Evolutionary conservation across 1,140 invertebrate genomes (phyloP), one percentile per base, ranked within the genome.

Genomic region (Lasioglossum baleicum): DNA sequence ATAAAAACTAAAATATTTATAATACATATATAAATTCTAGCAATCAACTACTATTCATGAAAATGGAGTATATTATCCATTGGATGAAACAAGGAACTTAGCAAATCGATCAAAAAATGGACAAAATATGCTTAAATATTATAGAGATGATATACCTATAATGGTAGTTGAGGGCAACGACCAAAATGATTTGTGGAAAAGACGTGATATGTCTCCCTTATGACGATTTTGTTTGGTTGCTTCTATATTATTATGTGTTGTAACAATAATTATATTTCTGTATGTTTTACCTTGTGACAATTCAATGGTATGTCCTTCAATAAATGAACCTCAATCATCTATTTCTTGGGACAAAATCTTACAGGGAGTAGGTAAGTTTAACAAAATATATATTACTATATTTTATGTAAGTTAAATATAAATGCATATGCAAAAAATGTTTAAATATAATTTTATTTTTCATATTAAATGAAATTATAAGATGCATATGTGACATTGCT

Each of bases 281-380:
- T 97, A 96, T 95, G 93, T 95, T 17, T 90, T 97, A 80, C 96
- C 96, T 1, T 97, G 96, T 87, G 94, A 96, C 82, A 93, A 93
- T 78, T 93, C 94, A 6, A 94, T 95, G 5, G 94, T 94, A 60
- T 97, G 96, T 82, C 93, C 94, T 91, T 91, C 73, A 90, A 92
- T 92, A 90, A 93, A 82, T 87, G 94, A 80, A 94, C 94, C 91
- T 94, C 94, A 71, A 93, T 94, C 78, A 94, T 95, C 88, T 11
- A 78, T 92, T 75, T 90, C 93, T 0, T 97, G 96, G 96, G 95
- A 96, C 75, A 94, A 95, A 81, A 95, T 95, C 70, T 95, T 96
- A 75, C 94, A 95, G 72, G 95, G 95, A 83, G 94, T 96, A 80
- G 96, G 93, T 93, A 84, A 87, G 89, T 86, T 63, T 61, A 40